Conservation (phyloP, 1,140 invertebrate species). For the Papilio helenus region DNA sequence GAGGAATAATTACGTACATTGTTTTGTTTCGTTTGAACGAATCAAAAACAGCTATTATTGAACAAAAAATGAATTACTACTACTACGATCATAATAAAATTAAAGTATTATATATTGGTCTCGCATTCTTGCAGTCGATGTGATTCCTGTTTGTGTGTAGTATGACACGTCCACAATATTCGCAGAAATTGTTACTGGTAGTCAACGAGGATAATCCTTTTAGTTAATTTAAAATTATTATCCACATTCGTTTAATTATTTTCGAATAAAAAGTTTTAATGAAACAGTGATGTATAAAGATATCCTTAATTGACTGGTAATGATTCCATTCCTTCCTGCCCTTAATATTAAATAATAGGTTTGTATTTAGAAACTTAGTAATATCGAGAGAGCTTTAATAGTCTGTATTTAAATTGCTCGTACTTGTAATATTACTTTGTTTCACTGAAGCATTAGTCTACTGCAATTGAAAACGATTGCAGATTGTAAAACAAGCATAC, state of each 20-base stretch:
- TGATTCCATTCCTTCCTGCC: background rate
- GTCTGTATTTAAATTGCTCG: background rate
- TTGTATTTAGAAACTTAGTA: background rate
- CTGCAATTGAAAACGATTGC: background rate
- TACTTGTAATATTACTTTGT: background rate
- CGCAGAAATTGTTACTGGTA: background rate
- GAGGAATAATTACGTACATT: background rate
- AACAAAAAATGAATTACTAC: background rate
- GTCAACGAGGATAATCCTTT: background rate
- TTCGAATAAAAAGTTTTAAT: background rate
- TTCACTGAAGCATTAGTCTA: background rate
- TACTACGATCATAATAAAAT: background rate
- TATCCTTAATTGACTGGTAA: background rate
- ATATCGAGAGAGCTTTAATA: background rate
- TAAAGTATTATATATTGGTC: background rate
- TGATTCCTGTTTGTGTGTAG: background rate
- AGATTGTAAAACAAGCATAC: background rate
- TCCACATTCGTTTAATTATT: background rate
- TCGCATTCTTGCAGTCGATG: background rate
- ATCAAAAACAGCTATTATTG: background rate
- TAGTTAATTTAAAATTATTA: background rate
- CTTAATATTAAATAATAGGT: background rate
- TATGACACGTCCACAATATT: background rate
- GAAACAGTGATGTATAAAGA: background rate
- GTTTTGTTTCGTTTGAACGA: background rate